phyloP scores from a whole-genome alignment of 2,797 vertebrate genomes.

The Aphelocoma californica region DNA sequence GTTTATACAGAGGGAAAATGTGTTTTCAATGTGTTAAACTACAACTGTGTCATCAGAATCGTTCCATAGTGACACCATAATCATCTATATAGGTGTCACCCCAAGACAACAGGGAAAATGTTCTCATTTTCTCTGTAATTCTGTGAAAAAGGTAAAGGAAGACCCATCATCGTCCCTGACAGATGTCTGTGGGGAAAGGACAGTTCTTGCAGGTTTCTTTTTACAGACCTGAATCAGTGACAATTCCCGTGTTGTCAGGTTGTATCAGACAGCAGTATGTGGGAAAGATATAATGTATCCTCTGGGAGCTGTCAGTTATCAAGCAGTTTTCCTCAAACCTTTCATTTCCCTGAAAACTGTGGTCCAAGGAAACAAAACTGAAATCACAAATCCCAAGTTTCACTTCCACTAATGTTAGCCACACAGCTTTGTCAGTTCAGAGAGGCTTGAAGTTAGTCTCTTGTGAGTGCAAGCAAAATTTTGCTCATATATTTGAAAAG shows the following conservation, averaged over 20 bases:
- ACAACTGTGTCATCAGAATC: neutral
- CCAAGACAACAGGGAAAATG: neutral
- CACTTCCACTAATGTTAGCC: neutral
- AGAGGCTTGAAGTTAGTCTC: neutral
- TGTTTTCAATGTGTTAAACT: neutral
- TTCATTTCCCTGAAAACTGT: neutral
- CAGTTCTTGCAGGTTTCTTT: neutral
- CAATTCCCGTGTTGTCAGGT: neutral
- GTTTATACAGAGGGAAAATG: neutral
- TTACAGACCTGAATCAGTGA: neutral
- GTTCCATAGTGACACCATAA: neutral
- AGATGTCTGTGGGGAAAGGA: neutral
- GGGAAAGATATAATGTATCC: constrained; percentile 18
- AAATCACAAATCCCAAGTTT: neutral
- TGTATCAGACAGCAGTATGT: neutral
- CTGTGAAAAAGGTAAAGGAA: neutral
- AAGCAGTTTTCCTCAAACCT: neutral
- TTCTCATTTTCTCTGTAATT: neutral
- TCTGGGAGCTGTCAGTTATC: neutral
- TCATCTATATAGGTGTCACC: neutral
- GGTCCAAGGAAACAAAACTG: neutral
- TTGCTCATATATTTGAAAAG: neutral
- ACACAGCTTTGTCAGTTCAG: neutral
- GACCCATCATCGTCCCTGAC: neutral
- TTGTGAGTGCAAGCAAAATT: neutral